Base-by-base conservation (phyloP, 2,888 invertebrate species). In the Lacanobia wlatinum region DNA sequence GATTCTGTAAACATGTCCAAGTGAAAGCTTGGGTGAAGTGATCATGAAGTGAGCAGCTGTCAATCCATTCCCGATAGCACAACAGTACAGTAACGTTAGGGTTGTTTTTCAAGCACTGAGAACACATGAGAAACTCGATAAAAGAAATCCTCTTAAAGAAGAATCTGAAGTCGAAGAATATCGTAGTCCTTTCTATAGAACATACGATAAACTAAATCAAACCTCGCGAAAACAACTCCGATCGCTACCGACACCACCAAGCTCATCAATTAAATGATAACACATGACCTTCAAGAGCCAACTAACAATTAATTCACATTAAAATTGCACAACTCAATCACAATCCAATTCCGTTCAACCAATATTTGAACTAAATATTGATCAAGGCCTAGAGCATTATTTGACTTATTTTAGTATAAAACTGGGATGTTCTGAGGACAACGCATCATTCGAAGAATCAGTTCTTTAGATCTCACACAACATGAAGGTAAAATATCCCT, bases 381-480 rank as follows among this genome's bases (percentile, higher is more conserved):
- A 88, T 86, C 87, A 88, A 88, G 88, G 90, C 81, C 87, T 83
- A 70, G 78, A 38, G 1, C 68, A 86, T 84, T 91, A 87, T 91
- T 91, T 90, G 88, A 87, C 78, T 84, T 89, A 87, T 87, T 89
- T 91, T 87, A 82, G 88, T 93, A 94, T 95, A 95, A 91, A 94
- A 92, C 88, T 84, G 75, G 78, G 56, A 60, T 63, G 58, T 60
- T 34, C 8, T 4, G 53, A 16, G 28, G 50, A 63, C 40, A 7
- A 38, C 28, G 12, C 89, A 94, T 92, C 94, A 95, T 90, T 94
- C 89, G 82, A 82, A 69, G 74, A 67, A 79, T 80, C 60, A 66
- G 76, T 89, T 88, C 87, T 86, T 80, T 88, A 88, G 92, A 94
- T 93, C 93, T 94, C 93, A 92, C 74, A 79, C 89, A 92, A 87